Evolutionary conservation across 2,888 invertebrate species (phyloP), one percentile per base, ranked within the genome.

Genomic region (Ichneumoninae sp.): DNA sequence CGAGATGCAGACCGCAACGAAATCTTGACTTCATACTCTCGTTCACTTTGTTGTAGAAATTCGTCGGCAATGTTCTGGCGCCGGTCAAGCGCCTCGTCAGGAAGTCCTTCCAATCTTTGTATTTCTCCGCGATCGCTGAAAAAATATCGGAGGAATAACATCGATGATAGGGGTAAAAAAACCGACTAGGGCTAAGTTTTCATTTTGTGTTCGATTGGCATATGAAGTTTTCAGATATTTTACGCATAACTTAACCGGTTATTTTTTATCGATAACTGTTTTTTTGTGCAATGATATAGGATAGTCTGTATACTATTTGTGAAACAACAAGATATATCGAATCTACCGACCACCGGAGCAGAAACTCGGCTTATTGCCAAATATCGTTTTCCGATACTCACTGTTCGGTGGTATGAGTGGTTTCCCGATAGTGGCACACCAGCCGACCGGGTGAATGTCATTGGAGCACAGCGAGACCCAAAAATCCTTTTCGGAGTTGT

Each of bases 381-480:
- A 63, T 63, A 63, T 63, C 63, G 63, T 63, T 30, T 36, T 40
- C 65, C n/a, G 47, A 68, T 71, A 93, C 94, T 94, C 93, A 96
- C 96, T 97, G 93, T 96, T 96, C 13, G 99, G 99, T 22, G 99
- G 99, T 93, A 99, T 98, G 8, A 99, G 95, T 1, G 98, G 98
- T 93, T 98, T 98, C 44, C 98, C 98, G 84, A 98, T 96, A 0
- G 98, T 98, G 3, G 99, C 99, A 94, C 99, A 99, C 99, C 99
- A 99, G 6, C 99, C 99, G 4, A 99, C 98, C 19, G 98, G 98
- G 94, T 99, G 98, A n/a, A 99, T 98, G 92, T 98, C 97, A 26
- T 98, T 97, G 83, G 98, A 97, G 94, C 98, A 98, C 71, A 99
- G 94, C 90, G 98, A 98, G 5, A 99, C 97, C 99, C 99, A 99